These are phyloP conservation scores for Bubo blakistoni DNA, from an alignment of 2,113 vertebrate genomes.

Conservation along the genomic window DNA sequence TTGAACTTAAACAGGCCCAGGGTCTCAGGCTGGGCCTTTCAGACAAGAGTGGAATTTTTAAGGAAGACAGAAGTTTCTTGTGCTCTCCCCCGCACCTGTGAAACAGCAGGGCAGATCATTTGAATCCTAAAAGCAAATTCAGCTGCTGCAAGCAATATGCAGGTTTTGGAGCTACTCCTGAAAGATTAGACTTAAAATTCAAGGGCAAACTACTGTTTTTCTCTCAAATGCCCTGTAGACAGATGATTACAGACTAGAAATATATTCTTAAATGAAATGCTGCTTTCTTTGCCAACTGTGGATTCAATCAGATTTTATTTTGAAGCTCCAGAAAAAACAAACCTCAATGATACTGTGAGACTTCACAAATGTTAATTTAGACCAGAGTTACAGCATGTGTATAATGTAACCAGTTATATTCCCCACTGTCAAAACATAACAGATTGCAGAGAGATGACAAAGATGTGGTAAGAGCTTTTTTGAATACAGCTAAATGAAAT, in stretches of 20 bases:
- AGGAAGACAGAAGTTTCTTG: not conserved
- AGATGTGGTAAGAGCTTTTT: not conserved
- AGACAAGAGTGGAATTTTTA: not conserved
- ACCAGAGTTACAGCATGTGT: not conserved
- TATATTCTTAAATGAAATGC: constrained; percentile 13
- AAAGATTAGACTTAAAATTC: not conserved
- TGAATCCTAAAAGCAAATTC: not conserved
- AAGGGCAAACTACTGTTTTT: constrained; percentile 26
- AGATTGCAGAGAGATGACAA: not conserved
- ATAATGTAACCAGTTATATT: not conserved
- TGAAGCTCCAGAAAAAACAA: constrained; percentile 69
- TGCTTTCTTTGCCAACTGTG: constrained; percentile 45
- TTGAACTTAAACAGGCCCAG: not conserved
- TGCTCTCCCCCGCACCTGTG: not conserved
- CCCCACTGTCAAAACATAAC: not conserved
- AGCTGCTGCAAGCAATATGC: not conserved
- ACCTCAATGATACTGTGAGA: constrained; percentile 38
- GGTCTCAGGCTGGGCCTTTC: not conserved
- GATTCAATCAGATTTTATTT: constrained; percentile 23
- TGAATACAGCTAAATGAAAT: not conserved
- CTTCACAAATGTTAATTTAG: constrained; percentile 37
- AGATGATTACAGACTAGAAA: constrained; percentile 42
- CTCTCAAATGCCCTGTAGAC: constrained; percentile 18
- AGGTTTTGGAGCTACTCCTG: constrained; percentile 9
- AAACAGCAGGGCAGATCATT: not conserved